Conservation (phyloP, 2,888 invertebrate genomes). For the Gymnoscelis rufifasciata region DNA sequence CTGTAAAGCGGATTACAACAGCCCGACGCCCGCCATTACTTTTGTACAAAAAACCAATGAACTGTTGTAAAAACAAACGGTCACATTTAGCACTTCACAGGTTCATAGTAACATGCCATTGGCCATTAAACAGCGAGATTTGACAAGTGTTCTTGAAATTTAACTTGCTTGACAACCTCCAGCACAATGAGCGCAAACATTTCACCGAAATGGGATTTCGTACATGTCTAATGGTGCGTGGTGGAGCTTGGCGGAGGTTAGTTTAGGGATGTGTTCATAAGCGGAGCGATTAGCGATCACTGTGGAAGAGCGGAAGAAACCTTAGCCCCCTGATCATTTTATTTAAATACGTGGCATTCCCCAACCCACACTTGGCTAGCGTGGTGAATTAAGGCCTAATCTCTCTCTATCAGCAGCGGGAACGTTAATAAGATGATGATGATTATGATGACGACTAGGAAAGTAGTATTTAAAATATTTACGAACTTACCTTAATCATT, state of each 20-base stretch:
- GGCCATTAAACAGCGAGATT: conserved; percentile 26
- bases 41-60: conserved; percentile 3
- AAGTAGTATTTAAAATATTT: too few relatives aligned
- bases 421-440: too few relatives aligned
- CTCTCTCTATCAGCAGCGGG: too few relatives aligned
- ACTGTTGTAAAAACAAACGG: conserved; percentile 12
- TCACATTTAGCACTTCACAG: conserved; percentile 21
- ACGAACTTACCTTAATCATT: too few relatives aligned
- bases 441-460: too few relatives aligned
- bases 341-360: too few relatives aligned
- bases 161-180: conserved; percentile 34
- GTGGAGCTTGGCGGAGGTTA: conserved; percentile 7
- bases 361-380: too few relatives aligned
- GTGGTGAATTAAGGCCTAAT: too few relatives aligned
- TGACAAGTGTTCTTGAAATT: conserved; percentile 31
- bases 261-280: neutral
- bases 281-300: conserved; percentile 5
- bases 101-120: conserved; percentile 23
- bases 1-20: neutral
- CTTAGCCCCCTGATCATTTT: too few relatives aligned
- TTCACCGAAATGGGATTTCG: conserved; percentile 40
- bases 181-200: conserved; percentile 34
- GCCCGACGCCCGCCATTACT: neutral
- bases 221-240: conserved; percentile 49
- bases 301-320: too few relatives aligned